A percentile compares a stretch with the other conserved stretches of the same genome.
phyloP scores from a whole-genome alignment of 2,113 vertebrate genomes.

The Xyrauchen texanus region DNA sequence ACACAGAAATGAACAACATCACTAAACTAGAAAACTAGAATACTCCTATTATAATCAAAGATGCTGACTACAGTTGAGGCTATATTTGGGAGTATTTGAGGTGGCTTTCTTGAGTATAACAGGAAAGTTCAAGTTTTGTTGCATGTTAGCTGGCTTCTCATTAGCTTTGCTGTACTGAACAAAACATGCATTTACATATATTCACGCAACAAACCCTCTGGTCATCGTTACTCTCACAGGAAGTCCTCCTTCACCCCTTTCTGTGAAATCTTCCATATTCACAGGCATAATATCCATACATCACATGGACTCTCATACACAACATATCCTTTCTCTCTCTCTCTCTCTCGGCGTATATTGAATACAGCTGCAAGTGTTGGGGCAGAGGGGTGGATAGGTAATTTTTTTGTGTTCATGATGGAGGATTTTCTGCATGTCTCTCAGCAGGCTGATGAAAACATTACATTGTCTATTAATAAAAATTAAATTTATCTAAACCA shows the following conservation, averaged over 20 bases:
- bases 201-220: conserved; percentile 61
- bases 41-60: too few relatives aligned
- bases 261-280: neutral
- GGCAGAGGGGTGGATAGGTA: conserved; percentile 75
- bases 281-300: conserved; percentile 16
- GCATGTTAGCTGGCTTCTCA: conserved; percentile 72
- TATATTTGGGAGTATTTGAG: too few relatives aligned
- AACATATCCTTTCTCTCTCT: conserved; percentile 28
- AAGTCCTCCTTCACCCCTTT: conserved; percentile 72
- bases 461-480: conserved; percentile 94
- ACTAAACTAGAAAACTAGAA: too few relatives aligned
- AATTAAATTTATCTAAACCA: conserved; percentile 83
- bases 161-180: conserved; percentile 61
- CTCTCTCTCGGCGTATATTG: conserved; percentile 67
- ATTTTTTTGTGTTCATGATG: conserved; percentile 81
- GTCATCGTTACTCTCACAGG: conserved; percentile 96
- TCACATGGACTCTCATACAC: conserved; percentile 47
- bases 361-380: conserved; percentile 84
- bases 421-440: conserved; percentile 87
- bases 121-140: conserved; percentile 55
- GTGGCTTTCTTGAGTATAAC: neutral
- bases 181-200: conserved; percentile 57
- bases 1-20: too few relatives aligned
- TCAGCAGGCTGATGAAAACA: conserved; percentile 84
- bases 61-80: too few relatives aligned